Conservation (phyloP, 2,113 vertebrate species). For the Acinonyx jubatus region DNA sequence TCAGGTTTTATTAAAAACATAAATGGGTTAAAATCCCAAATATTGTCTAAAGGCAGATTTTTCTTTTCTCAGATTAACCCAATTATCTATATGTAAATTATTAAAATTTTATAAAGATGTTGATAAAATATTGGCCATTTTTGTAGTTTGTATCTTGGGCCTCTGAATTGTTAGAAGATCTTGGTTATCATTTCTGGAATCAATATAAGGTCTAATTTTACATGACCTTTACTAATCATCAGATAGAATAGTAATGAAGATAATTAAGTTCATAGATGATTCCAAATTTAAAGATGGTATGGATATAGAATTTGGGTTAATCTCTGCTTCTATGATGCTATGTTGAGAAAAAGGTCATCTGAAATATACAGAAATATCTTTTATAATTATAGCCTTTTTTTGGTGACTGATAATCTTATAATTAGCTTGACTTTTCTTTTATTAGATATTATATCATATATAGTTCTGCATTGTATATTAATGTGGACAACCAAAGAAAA, state of each 20-base stretch:
- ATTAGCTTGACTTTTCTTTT: slow-evolving; percentile 38
- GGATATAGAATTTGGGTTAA: background rate
- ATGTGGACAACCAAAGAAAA: background rate
- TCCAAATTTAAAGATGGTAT: slow-evolving; percentile 35
- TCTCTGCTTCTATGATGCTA: background rate
- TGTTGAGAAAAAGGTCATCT: slow-evolving; percentile 38
- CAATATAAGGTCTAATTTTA: slow-evolving; percentile 31
- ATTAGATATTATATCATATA: background rate
- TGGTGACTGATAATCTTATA: slow-evolving; percentile 17
- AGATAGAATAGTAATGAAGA: background rate
- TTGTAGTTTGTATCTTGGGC: background rate
- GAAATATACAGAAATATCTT: background rate
- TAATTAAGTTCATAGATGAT: slow-evolving; percentile 42
- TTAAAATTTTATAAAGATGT: background rate
- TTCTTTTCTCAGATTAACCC: background rate
- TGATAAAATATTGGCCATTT: background rate
- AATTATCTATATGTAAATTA: background rate
- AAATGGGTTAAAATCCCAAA: background rate
- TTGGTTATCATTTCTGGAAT: slow-evolving; percentile 18
- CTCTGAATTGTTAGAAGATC: background rate
- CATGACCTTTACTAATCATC: slow-evolving; percentile 1
- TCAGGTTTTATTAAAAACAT: background rate
- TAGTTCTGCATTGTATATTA: background rate
- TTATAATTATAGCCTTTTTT: slow-evolving; percentile 9
- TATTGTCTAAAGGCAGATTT: background rate